Base-by-base conservation (phyloP, 2,888 invertebrate genomes). In the Pherbina coryleti region DNA sequence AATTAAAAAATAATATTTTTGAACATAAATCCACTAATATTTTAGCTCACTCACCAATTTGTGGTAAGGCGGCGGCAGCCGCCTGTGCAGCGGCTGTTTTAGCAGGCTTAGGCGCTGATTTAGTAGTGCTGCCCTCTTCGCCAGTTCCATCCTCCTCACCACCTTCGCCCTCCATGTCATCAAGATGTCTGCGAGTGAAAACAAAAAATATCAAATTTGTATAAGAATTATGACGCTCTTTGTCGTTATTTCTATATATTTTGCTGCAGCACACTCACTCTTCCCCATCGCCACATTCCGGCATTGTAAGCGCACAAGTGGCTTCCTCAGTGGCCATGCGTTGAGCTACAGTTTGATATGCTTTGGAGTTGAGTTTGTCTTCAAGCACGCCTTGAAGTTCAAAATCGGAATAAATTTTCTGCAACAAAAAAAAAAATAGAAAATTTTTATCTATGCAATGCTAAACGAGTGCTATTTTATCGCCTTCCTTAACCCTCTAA, bases 381-480 rank as follows among this genome's bases (percentile, higher is more conserved):
- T 99, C 98, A 90, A 97, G 97, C 64, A 99, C 98, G 82, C 99
- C 99, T 92, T 99, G 99, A 79, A 99, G 93, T 91, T 99, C 99
- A 91, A 99, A 99, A 91, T 99, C 99, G 69, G 98, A 97, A 92
- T 98, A 98, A 90, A 98, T 94, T 95, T 99, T 99, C 97, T 99
- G 91, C 60, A 25, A 60, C 37, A 5, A 11, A 71, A 62, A 75
- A 70, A 49, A 76, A 55, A 0, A 28, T 44, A 22, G n/a, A 11
- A 64, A 4, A 19, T 34, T 51, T 64, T 2, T 34, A 19, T 34
- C 22, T 51, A 51, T 44, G 14, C 14, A 44, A 2, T 53, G 49
- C 7, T 0, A 7, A 55, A 51, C 9, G 34, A 8, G 5, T 5
- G 31, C 5, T 31, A 3, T 31, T 5, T 31, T 31, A 31, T 31